phyloP scores from a whole-genome alignment of 1,140 invertebrate genomes.

The Andricus grossulariae region DNA sequence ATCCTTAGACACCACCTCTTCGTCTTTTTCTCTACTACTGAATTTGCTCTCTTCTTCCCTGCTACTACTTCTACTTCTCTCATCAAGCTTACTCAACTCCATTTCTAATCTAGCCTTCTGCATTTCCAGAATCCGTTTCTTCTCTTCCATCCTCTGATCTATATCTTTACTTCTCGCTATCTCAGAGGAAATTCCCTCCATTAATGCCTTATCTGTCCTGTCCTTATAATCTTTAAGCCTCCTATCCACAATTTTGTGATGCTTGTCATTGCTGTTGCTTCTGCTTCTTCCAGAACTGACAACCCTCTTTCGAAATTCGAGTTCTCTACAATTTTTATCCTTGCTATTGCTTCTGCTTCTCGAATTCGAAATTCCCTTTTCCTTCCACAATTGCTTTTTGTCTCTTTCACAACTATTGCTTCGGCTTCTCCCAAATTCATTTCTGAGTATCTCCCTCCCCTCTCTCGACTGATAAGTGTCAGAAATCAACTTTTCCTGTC shows the following conservation, averaged over 20 bases:
- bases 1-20: no score
- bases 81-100: background rate
- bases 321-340: background rate
- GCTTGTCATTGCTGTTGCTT: background rate
- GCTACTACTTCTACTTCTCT: conserved; percentile 14
- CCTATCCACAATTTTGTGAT: background rate
- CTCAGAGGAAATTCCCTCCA: background rate
- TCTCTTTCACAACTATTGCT: background rate
- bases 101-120: background rate
- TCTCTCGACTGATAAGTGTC: no score
- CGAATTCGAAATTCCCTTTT: no score
- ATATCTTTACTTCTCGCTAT: background rate
- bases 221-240: background rate
- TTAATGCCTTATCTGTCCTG: background rate
- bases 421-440: background rate
- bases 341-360: background rate
- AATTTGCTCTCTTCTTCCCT: background rate
- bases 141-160: background rate
- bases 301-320: background rate
- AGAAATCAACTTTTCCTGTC: no score
- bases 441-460: no score
- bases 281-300: background rate
- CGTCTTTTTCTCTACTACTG: background rate
- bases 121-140: conserved; percentile 7
- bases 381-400: no score